Conservation (phyloP, 2,797 vertebrate genomes). For the Diglossa cyanea region DNA sequence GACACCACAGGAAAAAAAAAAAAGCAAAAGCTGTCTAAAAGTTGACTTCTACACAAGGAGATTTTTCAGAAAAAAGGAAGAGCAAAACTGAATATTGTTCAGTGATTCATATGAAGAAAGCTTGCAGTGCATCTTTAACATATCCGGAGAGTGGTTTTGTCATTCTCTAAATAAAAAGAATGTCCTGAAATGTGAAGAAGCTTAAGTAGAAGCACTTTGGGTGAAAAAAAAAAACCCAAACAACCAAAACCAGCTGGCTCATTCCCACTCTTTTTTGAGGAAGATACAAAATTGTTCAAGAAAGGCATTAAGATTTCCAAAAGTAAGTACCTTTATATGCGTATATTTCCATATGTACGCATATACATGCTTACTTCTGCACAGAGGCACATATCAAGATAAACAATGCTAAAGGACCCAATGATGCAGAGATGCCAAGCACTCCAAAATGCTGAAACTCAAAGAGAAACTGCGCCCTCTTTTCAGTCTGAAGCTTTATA, state of each 20-base stretch:
- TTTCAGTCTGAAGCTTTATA: not conserved
- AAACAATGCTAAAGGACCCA: not conserved
- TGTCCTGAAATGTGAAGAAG: not conserved
- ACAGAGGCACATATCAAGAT: not conserved
- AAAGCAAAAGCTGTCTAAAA: not conserved
- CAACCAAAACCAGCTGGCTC: not conserved
- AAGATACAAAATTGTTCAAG: not conserved
- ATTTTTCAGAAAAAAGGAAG: not conserved
- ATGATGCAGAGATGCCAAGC: not conserved
- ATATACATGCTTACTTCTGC: not conserved
- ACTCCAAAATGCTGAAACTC: not conserved
- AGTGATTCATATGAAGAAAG: not conserved
- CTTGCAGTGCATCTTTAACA: not conserved
- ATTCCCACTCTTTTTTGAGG: not conserved
- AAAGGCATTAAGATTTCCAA: not conserved
- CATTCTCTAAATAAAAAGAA: not conserved
- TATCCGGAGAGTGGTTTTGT: not conserved
- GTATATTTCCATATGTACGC: not conserved
- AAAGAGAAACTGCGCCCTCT: not conserved
- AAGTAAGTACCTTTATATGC: not conserved
- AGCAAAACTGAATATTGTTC: not conserved
- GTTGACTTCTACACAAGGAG: not conserved
- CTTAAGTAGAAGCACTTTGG: not conserved
- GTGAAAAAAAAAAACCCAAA: accelerated
- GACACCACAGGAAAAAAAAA: not conserved